These are phyloP conservation scores for Crocuta crocuta DNA, from an alignment of 2,113 vertebrate species.

Conservation along the genomic window DNA sequence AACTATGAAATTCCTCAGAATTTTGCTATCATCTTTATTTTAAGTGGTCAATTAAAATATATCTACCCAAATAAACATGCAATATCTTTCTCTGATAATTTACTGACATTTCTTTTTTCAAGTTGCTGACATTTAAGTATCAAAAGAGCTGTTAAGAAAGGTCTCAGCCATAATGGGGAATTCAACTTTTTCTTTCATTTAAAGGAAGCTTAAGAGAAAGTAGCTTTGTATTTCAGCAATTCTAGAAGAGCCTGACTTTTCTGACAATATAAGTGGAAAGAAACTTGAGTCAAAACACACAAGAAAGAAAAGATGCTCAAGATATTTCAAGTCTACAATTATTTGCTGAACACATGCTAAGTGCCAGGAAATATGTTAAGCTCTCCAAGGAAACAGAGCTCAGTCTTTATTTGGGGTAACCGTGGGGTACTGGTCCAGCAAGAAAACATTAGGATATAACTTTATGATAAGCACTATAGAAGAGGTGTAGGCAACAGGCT, in stretches of 20 bases:
- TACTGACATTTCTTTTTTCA: constrained; percentile 77
- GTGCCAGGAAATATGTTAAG: constrained; percentile 57
- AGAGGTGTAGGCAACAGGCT: neutral
- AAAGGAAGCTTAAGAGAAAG: constrained; percentile 58
- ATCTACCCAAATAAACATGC: constrained; percentile 59
- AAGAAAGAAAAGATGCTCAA: constrained; percentile 58
- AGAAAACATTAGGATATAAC: neutral
- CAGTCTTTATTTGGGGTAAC: constrained; percentile 33
- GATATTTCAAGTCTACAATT: constrained; percentile 70
- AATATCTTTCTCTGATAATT: constrained; percentile 71
- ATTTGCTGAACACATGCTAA: constrained; percentile 69
- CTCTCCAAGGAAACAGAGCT: constrained; percentile 59
- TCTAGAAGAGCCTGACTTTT: constrained; percentile 58
- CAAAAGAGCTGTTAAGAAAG: constrained; percentile 85
- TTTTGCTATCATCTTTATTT: constrained; percentile 60
- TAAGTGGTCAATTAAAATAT: constrained; percentile 79
- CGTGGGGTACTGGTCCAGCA: neutral
- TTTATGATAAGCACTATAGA: neutral
- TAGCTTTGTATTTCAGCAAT: constrained; percentile 62
- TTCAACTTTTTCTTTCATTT: constrained; percentile 63
- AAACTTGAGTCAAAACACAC: constrained; percentile 67
- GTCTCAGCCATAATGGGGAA: constrained; percentile 81
- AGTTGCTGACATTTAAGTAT: constrained; percentile 86
- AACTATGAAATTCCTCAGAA: constrained; percentile 16
- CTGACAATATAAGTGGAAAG: constrained; percentile 67